A percentile compares a stretch with the other conserved stretches of the same genome.
Evolutionary conservation across 2,113 vertebrate species (phyloP).

Genomic region (Heterocephalus glaber): DNA sequence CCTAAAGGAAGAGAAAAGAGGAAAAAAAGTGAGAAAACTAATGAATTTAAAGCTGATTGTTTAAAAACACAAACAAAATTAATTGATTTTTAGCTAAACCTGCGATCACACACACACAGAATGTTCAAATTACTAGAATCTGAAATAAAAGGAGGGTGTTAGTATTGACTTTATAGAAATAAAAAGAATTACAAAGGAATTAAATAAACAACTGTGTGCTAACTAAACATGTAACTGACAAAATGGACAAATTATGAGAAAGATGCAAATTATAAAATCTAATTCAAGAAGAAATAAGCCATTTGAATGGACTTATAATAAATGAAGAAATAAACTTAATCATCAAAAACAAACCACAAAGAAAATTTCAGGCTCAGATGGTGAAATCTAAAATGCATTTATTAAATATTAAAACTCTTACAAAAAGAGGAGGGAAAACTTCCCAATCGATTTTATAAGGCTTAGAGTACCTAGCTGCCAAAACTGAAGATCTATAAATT

Average conservation of each 20-base stretch:
- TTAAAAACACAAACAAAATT: neutral
- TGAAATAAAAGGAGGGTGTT: neutral
- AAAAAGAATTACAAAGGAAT: neutral
- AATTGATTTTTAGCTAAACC: neutral
- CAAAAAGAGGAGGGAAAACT: neutral
- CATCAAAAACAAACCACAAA: neutral
- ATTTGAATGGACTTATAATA: neutral
- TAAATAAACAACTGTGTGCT: neutral
- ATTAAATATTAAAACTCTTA: neutral
- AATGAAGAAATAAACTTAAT: neutral
- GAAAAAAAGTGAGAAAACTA: conserved; percentile 6
- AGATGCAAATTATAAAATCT: neutral
- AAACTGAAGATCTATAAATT: neutral
- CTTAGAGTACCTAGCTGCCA: no score
- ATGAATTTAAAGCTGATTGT: neutral
- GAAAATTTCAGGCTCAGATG: neutral
- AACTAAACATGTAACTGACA: neutral
- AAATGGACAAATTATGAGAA: neutral
- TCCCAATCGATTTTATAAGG: neutral
- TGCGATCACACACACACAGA: no score
- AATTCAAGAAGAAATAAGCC: neutral
- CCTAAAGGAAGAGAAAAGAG: neutral
- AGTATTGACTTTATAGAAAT: neutral
- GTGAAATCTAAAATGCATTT: neutral
- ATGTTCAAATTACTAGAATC: neutral